Percentiles rank a stretch among this genome's conserved stretches.
These are phyloP conservation scores for Lichenostomus cassidix DNA, from an alignment of 2,113 vertebrate genomes.

Conservation along the genomic window DNA sequence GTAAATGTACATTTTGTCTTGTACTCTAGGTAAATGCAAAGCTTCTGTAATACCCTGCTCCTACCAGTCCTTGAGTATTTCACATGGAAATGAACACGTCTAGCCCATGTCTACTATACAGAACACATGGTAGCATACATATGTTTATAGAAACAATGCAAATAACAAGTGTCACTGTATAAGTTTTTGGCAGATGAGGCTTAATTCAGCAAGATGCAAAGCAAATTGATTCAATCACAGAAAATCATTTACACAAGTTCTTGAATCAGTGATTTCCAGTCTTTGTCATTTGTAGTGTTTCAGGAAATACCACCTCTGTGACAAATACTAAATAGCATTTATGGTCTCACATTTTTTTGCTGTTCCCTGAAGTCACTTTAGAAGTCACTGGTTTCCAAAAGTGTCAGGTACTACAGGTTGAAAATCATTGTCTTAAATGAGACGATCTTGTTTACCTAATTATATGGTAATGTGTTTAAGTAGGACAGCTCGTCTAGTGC, in stretches of 20 bases:
- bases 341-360: background rate
- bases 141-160: background rate
- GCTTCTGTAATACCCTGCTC: background rate
- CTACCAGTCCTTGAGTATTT: background rate
- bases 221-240: background rate
- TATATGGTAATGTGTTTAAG: background rate
- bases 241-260: background rate
- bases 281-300: background rate
- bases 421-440: background rate
- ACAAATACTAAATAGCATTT: background rate
- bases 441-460: background rate
- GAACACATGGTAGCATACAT: background rate
- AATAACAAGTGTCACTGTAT: background rate
- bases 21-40: background rate
- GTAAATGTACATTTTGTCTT: accelerated
- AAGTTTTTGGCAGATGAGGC: background rate
- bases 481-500: background rate
- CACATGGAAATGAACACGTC: background rate
- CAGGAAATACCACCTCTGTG: background rate
- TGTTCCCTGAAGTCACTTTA: background rate
- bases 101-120: background rate
- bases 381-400: background rate
- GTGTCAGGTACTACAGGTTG: background rate
- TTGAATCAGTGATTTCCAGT: background rate
- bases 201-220: background rate